phyloP scores from a whole-genome alignment of 2,797 vertebrate species.

The Kryptopterus vitreolus region DNA sequence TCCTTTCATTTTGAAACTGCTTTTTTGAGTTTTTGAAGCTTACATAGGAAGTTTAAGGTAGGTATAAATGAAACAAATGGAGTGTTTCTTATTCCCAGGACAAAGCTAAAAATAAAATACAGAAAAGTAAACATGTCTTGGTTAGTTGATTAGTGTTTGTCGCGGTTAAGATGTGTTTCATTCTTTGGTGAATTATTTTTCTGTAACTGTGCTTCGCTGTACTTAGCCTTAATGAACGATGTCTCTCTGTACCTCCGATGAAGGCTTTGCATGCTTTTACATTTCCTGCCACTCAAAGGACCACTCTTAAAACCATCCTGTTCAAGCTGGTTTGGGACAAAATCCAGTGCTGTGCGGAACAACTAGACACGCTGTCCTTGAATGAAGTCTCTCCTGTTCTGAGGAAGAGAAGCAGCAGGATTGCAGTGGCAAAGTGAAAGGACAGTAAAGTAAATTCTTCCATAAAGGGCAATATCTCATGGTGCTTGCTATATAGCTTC shows the following conservation, averaged over 20 bases:
- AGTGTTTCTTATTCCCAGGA: neutral
- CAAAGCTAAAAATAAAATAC: neutral
- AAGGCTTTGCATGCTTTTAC: neutral
- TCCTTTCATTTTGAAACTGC: neutral
- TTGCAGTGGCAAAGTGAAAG: constrained; percentile 16
- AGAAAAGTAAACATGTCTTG: neutral
- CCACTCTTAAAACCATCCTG: constrained; percentile 21
- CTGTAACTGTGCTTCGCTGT: neutral
- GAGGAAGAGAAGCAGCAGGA: constrained; percentile 35
- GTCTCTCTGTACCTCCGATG: constrained; percentile 1
- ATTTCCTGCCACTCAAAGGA: constrained; percentile 20
- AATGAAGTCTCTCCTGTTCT: neutral
- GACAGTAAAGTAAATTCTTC: constrained; percentile 12
- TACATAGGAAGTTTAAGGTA: neutral
- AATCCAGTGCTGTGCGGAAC: constrained; percentile 28
- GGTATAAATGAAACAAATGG: neutral
- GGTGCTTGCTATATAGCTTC: neutral
- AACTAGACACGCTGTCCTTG: constrained; percentile 4
- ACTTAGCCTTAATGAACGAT: neutral
- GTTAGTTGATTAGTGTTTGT: neutral
- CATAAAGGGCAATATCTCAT: constrained; percentile 12
- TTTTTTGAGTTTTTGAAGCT: neutral
- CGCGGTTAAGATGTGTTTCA: neutral
- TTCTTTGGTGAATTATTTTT: neutral
- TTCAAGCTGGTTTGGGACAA: constrained; percentile 29